phyloP scores from a whole-genome alignment of 2,888 invertebrate species.

The Leucozona laternaria region DNA sequence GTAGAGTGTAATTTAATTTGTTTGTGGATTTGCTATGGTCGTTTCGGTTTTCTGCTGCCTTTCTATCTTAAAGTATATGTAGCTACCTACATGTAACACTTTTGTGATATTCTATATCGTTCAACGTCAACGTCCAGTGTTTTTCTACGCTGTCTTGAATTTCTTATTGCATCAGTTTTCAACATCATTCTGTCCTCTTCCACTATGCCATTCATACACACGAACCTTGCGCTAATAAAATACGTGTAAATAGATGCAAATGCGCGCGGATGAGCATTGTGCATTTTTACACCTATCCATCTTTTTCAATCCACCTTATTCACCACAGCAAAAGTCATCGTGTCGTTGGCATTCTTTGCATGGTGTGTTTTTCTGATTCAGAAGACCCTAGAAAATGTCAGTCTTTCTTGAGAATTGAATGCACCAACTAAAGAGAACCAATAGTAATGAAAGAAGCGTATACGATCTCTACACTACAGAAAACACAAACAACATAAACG shows the following conservation, averaged over 20 bases:
- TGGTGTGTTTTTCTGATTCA: slow-evolving; percentile 35
- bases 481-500: neutral
- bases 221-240: slow-evolving; percentile 26
- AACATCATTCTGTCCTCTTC: slow-evolving; percentile 9
- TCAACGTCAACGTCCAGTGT: slow-evolving; percentile 66
- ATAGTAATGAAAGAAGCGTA: slow-evolving; percentile 6
- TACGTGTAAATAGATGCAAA: slow-evolving; percentile 28
- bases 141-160: slow-evolving; percentile 43
- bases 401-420: slow-evolving; percentile 53
- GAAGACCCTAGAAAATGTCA: slow-evolving; percentile 54
- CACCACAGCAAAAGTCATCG: slow-evolving; percentile 43
- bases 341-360: slow-evolving; percentile 35
- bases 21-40: slow-evolving; percentile 20
- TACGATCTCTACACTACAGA: neutral
- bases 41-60: neutral
- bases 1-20: slow-evolving; percentile 56
- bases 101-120: slow-evolving; percentile 66
- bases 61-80: neutral
- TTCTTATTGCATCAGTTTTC: slow-evolving; percentile 65
- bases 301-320: slow-evolving; percentile 33
- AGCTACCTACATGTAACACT: neutral
- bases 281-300: slow-evolving; percentile 46
- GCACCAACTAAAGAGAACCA: slow-evolving; percentile 27
- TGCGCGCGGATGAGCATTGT: slow-evolving; percentile 59
- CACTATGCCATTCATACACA: slow-evolving; percentile 35